Evolutionary conservation across 2,113 vertebrate species (phyloP).

Genomic region (Psittacula cyanocephala): DNA sequence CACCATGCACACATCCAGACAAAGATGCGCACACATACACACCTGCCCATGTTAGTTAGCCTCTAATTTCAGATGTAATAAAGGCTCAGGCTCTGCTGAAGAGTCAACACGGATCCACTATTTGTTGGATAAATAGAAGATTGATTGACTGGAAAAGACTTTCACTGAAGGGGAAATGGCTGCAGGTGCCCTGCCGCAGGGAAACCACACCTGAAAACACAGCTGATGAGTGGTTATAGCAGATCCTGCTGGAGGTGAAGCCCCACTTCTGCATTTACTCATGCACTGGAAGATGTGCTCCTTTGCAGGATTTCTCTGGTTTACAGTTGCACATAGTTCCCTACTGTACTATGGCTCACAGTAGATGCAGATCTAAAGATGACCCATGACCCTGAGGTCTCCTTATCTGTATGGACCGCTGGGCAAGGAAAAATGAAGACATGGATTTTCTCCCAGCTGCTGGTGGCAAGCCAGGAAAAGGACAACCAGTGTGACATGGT

Average conservation of each 20-base stretch:
- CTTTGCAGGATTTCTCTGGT: background rate
- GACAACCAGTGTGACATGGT: background rate
- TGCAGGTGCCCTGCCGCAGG: background rate
- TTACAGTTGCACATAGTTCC: background rate
- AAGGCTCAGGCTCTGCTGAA: background rate
- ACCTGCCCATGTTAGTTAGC: background rate
- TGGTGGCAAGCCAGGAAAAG: background rate
- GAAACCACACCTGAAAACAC: constrained; percentile 22
- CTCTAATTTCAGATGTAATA: background rate
- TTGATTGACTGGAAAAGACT: constrained; percentile 30
- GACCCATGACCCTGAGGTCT: background rate
- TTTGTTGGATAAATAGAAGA: constrained; percentile 8
- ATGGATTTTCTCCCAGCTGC: background rate
- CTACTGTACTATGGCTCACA: background rate
- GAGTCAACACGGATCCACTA: background rate
- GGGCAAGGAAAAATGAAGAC: background rate
- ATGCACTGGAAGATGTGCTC: background rate
- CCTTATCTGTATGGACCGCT: background rate
- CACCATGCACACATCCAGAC: background rate
- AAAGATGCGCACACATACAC: background rate
- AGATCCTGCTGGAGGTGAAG: background rate
- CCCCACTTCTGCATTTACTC: background rate
- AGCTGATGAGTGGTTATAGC: constrained; percentile 1
- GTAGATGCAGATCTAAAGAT: background rate
- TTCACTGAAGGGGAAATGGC: background rate